Percentiles rank a stretch among this genome's conserved stretches.
Evolutionary conservation across 2,888 invertebrate genomes (phyloP).

Genomic region (Teleogryllus oceanicus): DNA sequence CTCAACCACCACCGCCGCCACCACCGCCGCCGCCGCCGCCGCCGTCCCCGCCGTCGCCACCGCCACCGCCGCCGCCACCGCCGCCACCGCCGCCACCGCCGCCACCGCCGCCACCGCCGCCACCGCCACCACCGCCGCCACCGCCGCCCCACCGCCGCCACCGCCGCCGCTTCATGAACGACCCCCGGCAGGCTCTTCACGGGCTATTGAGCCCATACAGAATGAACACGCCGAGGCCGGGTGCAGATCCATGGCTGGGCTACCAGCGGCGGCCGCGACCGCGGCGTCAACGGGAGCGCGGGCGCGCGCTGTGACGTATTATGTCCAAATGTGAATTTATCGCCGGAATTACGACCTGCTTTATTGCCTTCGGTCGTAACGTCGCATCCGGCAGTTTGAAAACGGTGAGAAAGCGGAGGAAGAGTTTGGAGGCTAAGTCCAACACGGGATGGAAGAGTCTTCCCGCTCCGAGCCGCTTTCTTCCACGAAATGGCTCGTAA

Average conservation of each 20-base stretch:
- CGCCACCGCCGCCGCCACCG: neutral
- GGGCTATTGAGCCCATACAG: constrained; percentile 1
- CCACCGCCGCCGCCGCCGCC: neutral
- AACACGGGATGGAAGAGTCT: neutral
- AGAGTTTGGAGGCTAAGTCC: no score
- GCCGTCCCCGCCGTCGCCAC: neutral
- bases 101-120: neutral
- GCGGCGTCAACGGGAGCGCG: neutral
- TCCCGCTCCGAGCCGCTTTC: neutral
- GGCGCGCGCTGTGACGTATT: neutral
- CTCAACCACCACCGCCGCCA: neutral
- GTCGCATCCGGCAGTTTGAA: constrained; percentile 18
- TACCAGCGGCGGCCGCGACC: neutral
- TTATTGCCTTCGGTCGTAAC: neutral
- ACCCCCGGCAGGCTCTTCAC: neutral
- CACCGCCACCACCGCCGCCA: neutral
- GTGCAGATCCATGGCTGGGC: neutral
- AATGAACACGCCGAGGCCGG: neutral
- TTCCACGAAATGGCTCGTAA: constrained; percentile 6
- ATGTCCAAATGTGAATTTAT: constrained; percentile 18
- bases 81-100: neutral
- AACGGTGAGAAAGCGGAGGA: neutral
- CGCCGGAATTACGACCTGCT: constrained; percentile 1
- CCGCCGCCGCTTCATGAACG: neutral
- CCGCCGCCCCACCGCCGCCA: neutral